Conservation (phyloP, 2,797 vertebrate species). For the Halcyon badia region DNA sequence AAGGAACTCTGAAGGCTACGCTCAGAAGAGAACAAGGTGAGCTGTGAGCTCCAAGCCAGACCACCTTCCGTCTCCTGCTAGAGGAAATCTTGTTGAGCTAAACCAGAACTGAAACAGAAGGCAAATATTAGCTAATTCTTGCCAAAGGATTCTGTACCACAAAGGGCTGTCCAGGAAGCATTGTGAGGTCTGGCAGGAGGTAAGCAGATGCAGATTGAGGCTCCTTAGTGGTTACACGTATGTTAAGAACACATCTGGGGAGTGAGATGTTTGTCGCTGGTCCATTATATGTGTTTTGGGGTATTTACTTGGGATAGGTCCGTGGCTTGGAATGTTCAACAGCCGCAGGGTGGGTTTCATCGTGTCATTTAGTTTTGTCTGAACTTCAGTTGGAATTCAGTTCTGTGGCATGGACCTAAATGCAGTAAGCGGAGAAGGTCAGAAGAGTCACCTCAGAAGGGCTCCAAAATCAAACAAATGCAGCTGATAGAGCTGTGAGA, state of each 20-base stretch:
- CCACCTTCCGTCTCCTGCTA: not conserved
- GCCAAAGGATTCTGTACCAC: not conserved
- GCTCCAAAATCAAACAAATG: not conserved
- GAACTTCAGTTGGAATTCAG: not conserved
- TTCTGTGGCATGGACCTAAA: not conserved
- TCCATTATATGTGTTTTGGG: fast-evolving
- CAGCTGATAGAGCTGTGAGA: fast-evolving
- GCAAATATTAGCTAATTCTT: not conserved
- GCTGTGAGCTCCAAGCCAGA: not conserved
- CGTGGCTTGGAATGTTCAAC: not conserved
- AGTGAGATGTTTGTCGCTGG: not conserved
- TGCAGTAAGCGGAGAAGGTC: not conserved
- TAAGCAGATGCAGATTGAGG: not conserved
- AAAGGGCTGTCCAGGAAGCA: not conserved
- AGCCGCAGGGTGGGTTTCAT: not conserved
- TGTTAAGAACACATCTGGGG: not conserved
- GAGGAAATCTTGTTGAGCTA: not conserved
- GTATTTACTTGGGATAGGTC: not conserved
- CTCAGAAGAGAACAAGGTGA: not conserved
- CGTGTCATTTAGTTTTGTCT: not conserved
- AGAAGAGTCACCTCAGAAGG: not conserved
- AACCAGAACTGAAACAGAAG: not conserved
- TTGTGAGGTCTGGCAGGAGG: not conserved
- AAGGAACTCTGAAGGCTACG: not conserved
- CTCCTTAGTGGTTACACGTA: fast-evolving